These are phyloP conservation scores for Rhinoraja longicauda DNA, from an alignment of 2,797 vertebrate genomes.

Conservation along the genomic window DNA sequence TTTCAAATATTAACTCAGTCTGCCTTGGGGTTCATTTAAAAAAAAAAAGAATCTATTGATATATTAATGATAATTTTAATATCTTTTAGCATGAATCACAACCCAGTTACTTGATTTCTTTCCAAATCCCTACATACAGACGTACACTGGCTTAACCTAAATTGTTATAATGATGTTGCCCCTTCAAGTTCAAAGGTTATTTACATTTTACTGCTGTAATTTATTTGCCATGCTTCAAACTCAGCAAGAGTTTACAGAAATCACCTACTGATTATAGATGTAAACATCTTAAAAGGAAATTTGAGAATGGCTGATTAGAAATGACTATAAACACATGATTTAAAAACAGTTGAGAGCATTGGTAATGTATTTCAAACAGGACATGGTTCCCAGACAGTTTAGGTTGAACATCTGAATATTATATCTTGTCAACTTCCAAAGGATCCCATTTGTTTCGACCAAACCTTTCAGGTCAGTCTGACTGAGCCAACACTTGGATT, in stretches of 20 bases:
- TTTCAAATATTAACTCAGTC: not conserved
- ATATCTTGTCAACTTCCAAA: not conserved
- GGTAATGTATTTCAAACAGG: not conserved
- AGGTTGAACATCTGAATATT: not conserved
- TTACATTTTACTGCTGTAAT: constrained; percentile 29
- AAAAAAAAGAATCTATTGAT: not conserved
- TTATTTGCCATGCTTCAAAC: not conserved
- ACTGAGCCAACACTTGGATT: not conserved
- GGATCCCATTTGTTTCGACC: not conserved
- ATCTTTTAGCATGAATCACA: not conserved
- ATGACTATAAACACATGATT: not conserved
- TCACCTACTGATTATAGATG: not conserved
- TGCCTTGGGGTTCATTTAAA: not conserved
- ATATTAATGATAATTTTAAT: not conserved
- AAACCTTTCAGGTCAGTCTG: not conserved
- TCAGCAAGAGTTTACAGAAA: not conserved
- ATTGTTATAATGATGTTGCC: not conserved
- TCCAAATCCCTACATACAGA: not conserved
- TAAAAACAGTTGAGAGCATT: not conserved
- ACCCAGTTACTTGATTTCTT: not conserved
- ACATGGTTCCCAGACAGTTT: not conserved
- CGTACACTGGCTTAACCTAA: not conserved
- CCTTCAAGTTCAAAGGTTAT: constrained; percentile 7
- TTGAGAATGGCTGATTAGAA: not conserved
- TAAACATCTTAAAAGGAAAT: not conserved